These are phyloP conservation scores for Progne subis DNA, from an alignment of 2,113 vertebrate species.

Conservation along the genomic window DNA sequence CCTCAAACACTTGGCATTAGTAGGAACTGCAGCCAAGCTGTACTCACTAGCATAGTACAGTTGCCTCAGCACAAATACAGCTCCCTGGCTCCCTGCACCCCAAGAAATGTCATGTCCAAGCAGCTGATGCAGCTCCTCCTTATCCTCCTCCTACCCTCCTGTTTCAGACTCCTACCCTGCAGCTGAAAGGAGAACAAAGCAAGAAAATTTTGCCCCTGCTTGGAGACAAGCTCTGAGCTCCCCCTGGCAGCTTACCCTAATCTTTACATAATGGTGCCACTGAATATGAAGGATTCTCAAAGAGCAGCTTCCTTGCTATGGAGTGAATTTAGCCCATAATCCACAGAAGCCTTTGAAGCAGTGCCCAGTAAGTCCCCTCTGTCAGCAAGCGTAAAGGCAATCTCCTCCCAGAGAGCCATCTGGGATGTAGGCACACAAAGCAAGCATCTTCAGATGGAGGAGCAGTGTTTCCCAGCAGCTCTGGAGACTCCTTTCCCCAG, in stretches of 20 bases:
- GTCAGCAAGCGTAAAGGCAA: not conserved
- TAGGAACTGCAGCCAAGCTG: not conserved
- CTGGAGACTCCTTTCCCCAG: not conserved
- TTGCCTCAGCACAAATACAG: not conserved
- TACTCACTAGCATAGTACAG: not conserved
- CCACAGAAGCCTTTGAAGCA: slow-evolving; percentile 39
- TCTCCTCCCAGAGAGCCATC: not conserved
- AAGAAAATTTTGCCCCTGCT: not conserved
- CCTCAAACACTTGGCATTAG: not conserved
- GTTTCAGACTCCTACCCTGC: not conserved
- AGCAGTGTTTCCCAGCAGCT: not conserved
- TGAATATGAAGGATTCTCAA: not conserved
- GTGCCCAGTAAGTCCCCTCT: not conserved
- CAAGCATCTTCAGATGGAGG: not conserved
- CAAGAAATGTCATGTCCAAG: not conserved
- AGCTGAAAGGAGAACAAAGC: not conserved
- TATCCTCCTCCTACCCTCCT: not conserved
- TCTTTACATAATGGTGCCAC: not conserved
- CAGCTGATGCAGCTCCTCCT: not conserved
- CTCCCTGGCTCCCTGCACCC: not conserved
- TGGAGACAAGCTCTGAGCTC: not conserved
- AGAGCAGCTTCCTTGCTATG: not conserved
- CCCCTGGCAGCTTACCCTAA: not conserved
- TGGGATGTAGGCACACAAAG: not conserved
- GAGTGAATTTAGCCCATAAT: slow-evolving; percentile 15